A percentile compares a stretch with the other conserved stretches of the same genome.
phyloP scores from a whole-genome alignment of 2,113 vertebrate species.

The Petrocephalus zakoni region DNA sequence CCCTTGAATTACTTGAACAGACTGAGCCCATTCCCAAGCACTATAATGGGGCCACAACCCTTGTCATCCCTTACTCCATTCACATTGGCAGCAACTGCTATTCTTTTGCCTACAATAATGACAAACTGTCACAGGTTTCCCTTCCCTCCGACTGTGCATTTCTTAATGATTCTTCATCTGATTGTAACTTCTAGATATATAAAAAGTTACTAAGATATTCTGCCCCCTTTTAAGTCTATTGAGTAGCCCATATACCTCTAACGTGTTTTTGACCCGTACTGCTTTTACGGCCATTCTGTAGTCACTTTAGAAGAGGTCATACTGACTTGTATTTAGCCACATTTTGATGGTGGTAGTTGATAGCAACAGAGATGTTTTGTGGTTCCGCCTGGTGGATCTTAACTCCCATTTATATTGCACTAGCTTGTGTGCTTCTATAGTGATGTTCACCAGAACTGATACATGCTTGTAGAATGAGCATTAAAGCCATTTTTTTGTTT shows the following conservation, averaged over 20 bases:
- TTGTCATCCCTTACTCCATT: slow-evolving; percentile 30
- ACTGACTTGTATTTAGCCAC: neutral
- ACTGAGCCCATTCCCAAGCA: slow-evolving; percentile 36
- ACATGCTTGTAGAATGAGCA: neutral
- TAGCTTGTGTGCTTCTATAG: neutral
- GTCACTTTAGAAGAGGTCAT: neutral
- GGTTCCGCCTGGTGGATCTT: neutral
- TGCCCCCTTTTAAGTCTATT: neutral
- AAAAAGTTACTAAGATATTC: slow-evolving; percentile 9
- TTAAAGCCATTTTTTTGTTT: neutral
- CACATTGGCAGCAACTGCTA: neutral
- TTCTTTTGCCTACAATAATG: slow-evolving; percentile 1
- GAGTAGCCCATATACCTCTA: neutral
- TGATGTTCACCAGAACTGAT: neutral
- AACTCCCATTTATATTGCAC: neutral
- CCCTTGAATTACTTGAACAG: slow-evolving; percentile 44
- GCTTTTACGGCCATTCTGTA: neutral
- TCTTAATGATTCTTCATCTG: neutral
- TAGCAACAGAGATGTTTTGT: neutral
- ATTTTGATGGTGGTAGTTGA: neutral
- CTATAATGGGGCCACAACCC: slow-evolving; percentile 46
- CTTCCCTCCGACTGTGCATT: neutral
- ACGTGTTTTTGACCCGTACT: neutral
- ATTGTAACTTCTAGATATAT: neutral
- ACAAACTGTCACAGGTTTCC: slow-evolving; percentile 19